Conservation (phyloP, 2,113 vertebrate species). For the Rhodinocichla rosea region DNA sequence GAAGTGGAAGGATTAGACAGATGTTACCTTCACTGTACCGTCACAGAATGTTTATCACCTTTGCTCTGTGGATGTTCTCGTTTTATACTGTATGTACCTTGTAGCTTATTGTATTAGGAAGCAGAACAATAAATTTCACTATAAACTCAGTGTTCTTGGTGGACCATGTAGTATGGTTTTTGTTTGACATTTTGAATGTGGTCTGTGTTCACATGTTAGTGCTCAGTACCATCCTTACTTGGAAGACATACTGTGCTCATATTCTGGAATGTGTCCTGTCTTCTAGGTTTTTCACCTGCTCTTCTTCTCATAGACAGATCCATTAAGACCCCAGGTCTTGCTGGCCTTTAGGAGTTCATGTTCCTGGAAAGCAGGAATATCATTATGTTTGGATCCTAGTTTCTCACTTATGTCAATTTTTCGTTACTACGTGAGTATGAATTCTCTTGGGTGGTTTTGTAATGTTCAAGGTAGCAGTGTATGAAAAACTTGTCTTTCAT, state of each 20-base stretch:
- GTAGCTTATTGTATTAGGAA: constrained; percentile 80
- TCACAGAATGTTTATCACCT: constrained; percentile 75
- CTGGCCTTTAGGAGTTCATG: neutral
- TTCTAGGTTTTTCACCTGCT: constrained; percentile 9
- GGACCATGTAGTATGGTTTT: constrained; percentile 53
- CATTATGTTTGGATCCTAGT: neutral
- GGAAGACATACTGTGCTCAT: neutral
- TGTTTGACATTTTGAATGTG: constrained; percentile 58
- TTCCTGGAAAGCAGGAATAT: neutral
- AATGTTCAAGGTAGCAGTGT: constrained; percentile 15
- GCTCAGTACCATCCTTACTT: neutral
- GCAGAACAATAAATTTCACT: constrained; percentile 82
- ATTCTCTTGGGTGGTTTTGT: neutral
- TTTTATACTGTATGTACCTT: constrained; percentile 84
- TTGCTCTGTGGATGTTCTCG: constrained; percentile 77
- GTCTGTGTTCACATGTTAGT: constrained; percentile 37
- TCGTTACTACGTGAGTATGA: neutral
- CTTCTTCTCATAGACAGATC: neutral
- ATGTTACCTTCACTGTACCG: constrained; percentile 67
- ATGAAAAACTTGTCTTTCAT: neutral
- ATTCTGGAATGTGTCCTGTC: neutral
- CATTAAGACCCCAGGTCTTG: constrained; percentile 3
- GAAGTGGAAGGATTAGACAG: constrained; percentile 62
- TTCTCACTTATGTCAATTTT: neutral
- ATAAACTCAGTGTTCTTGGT: constrained; percentile 71